Evolutionary conservation across 2,797 vertebrate species (phyloP).

Genomic region (Crypturellus tataupa): DNA sequence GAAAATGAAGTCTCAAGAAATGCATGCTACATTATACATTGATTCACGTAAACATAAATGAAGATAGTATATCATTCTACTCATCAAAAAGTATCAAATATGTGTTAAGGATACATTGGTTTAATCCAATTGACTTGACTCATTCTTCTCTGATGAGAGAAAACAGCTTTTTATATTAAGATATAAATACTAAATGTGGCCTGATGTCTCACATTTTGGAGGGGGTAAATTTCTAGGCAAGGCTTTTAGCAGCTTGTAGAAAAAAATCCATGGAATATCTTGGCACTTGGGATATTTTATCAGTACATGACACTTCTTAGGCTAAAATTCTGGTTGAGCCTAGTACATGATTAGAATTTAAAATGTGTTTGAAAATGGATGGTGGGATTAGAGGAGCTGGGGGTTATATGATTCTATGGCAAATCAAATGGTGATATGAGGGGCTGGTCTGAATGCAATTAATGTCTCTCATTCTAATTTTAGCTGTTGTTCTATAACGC

Average conservation of each 20-base stretch:
- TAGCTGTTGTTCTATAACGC: background rate
- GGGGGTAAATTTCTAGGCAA: background rate
- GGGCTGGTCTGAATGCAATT: background rate
- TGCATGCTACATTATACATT: fast-evolving
- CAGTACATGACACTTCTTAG: background rate
- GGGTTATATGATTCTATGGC: background rate
- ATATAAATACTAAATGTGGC: constrained; percentile 12
- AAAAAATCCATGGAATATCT: background rate
- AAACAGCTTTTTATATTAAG: background rate
- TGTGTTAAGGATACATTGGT: background rate
- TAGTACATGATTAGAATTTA: background rate
- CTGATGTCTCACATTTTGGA: background rate
- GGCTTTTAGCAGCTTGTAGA: background rate
- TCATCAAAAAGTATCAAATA: background rate
- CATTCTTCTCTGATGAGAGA: background rate
- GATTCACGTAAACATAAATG: background rate
- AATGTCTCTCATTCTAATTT: background rate
- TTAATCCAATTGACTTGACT: background rate
- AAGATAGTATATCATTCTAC: background rate
- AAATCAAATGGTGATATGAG: background rate
- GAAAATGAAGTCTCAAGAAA: background rate
- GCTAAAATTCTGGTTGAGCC: background rate
- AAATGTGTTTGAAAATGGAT: background rate
- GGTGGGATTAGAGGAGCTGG: background rate
- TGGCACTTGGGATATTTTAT: background rate